Base-by-base conservation (phyloP, 1,140 invertebrate genomes). In the Aphidius gifuensis region DNA sequence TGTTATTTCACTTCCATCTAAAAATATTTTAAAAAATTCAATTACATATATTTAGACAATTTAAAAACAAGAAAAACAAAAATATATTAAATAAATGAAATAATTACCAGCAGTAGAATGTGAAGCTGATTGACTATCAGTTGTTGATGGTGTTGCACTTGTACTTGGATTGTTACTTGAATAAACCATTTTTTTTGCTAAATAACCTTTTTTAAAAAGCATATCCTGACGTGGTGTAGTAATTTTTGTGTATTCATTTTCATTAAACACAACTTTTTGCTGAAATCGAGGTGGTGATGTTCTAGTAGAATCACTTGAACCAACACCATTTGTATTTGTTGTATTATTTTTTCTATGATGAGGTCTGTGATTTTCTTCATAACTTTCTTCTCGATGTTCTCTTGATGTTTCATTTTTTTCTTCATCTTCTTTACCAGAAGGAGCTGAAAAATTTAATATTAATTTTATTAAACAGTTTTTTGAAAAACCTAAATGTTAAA, bases 141-240 rank as follows among this genome's bases (percentile, higher is more conserved):
- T 77, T 39, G 79, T 81, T 43, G 79, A 80, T 23, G 78, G 79
- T n/a, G 80, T 80, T 6, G 79, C 80, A 60, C 80, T 81, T 32
- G 76, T 81, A 60, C 76, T 80, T 0, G 70, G 74, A 48, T 70
- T 63, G 16, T 63, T 81, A 11, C 72, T 71, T 6, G 71, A 65
- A 74, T 74, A 83, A 5, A 79, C 78, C 64, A 85, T 87, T 67
- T 85, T 86, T 66, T 84, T 83, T 58, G 83, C 85, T 45, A 89
- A 75, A 69, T 88, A 89, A 32, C 87, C 86, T 71, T 89, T 89
- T 72, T 89, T 89, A 72, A 89, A 89, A 60, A 89, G 75, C n/a
- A 89, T 83, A 68, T 89, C 88, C 74, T 88, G 87, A 56, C 88
- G 77, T 7, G 88, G 88, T 0, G 88, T 88, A 8, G 86, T 87